phyloP scores from a whole-genome alignment of 2,113 vertebrate genomes.

The Cynoglossus semilaevis region DNA sequence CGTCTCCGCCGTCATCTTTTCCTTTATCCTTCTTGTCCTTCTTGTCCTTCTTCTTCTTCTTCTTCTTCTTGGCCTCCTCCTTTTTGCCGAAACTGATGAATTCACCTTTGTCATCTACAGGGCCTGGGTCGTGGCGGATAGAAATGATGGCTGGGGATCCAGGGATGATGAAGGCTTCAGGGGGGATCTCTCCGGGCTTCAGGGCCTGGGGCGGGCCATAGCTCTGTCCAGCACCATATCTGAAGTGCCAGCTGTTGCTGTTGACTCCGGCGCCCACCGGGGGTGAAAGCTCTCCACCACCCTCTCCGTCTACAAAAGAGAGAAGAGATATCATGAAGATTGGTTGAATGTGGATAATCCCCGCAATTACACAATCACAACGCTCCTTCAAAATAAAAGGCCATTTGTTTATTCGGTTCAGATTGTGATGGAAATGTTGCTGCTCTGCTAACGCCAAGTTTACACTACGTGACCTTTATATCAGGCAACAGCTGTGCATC shows the following conservation, averaged over 20 bases:
- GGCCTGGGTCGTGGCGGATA: conserved; percentile 90
- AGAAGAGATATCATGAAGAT: neutral
- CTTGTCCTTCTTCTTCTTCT: conserved; percentile 88
- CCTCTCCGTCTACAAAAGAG: conserved; percentile 87
- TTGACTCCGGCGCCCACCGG: conserved; percentile 96
- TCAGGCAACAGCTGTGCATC: neutral
- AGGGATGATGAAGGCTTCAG: conserved; percentile 99
- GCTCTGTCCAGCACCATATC: conserved; percentile 84
- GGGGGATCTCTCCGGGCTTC: conserved; percentile 94
- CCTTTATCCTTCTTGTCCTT: conserved; percentile 89
- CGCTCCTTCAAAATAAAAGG: neutral
- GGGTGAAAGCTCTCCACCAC: conserved; percentile 92
- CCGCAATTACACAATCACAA: neutral
- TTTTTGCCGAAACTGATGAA: conserved; percentile 99
- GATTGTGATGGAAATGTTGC: neutral
- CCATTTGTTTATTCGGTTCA: neutral
- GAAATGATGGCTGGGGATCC: conserved; percentile 99
- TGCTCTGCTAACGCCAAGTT: neutral
- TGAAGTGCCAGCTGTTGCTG: conserved; percentile 99
- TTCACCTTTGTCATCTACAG: conserved; percentile 93
- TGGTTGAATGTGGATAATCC: neutral
- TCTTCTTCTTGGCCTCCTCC: conserved; percentile 98
- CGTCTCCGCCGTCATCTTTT: conserved; percentile 90
- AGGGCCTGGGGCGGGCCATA: conserved; percentile 83
- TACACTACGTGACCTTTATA: neutral